phyloP scores from a whole-genome alignment of 2,797 vertebrate species.

The Typhlichthys eigenmanni region DNA sequence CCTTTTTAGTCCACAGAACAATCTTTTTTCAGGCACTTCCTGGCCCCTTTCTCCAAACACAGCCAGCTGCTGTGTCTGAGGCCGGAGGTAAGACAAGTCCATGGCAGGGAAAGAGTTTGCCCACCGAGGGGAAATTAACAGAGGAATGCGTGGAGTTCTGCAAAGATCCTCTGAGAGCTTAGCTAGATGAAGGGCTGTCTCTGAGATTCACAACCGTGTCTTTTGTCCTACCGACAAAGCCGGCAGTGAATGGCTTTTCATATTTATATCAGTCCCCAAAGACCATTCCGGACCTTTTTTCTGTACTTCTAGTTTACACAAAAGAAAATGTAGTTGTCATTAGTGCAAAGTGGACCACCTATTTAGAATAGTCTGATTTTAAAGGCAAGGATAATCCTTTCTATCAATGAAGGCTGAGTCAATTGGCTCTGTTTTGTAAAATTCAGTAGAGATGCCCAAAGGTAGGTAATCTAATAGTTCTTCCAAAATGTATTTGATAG shows the following conservation, averaged over 20 bases:
- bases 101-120: conserved; percentile 52
- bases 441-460: conserved; percentile 11
- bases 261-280: conserved; percentile 54
- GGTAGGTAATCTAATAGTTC: neutral
- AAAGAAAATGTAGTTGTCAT: conserved; percentile 61
- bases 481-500: conserved; percentile 14
- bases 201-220: conserved; percentile 53
- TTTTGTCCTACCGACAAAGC: conserved; percentile 65
- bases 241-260: conserved; percentile 56
- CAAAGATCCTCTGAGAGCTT: conserved; percentile 61
- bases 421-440: conserved; percentile 10
- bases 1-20: conserved; percentile 39
- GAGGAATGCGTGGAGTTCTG: conserved; percentile 69
- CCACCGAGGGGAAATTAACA: conserved; percentile 68
- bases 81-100: conserved; percentile 60
- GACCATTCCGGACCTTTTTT: conserved; percentile 27
- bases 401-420: conserved; percentile 4
- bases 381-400: neutral
- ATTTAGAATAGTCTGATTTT: conserved; percentile 31
- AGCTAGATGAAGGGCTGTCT: conserved; percentile 66
- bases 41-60: conserved; percentile 55
- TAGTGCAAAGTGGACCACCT: conserved; percentile 51
- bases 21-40: conserved; percentile 51
- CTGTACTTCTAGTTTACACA: conserved; percentile 22
- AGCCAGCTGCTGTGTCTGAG: conserved; percentile 53